Base-by-base conservation (phyloP, 2,888 invertebrate species). In the Timema podura region DNA sequence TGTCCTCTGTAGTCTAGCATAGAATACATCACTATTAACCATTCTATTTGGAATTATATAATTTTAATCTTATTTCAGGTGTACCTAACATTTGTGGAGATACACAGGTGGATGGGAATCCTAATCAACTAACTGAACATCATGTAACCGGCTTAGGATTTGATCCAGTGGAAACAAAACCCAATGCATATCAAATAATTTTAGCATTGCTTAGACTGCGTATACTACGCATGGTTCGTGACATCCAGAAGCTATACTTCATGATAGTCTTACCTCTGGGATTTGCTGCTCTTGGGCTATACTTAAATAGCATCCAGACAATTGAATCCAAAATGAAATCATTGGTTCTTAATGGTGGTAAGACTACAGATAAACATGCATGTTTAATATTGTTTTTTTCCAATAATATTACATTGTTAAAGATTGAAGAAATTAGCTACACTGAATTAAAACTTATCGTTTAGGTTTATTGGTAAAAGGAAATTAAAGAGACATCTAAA, bases 171-270 rank as follows among this genome's bases (percentile, higher is more conserved):
- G 87, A 87, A 78, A 86, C 89, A 8, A 83, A 83, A 73, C 89
- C 89, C 2, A 87, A 85, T 48, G 84, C 84, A 73, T 83, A 85
- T 79, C 85, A 89, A 77, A 89, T 87, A 0, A 83, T 91, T 72
- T 85, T 86, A 70, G 90, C 91, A 0, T 84, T 92, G 76, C 83
- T 91, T 65, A 85, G 87, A 78, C 82, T 92, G 74, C 81, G 92
- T 70, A 83, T 86, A 0, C 82, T 90, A 61, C 82, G 90, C 15
- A 85, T 91, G 82, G 83, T 89, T 73, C 82, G 91, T 47, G 91
- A 89, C 76, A 85, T 89, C 0, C 90, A 90, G 80, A 87, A 91
- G 77, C 81, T 92, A 1, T 90, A 91, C 76, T 89, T 91, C 76
- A 89, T 91, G 84, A 87, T 92, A 73, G 83, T 91, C 67, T 83